Percentiles rank a stretch among this genome's conserved stretches.
These are phyloP conservation scores for Chrysolina oricalcia DNA, from an alignment of 2,888 invertebrate species.

Conservation along the genomic window DNA sequence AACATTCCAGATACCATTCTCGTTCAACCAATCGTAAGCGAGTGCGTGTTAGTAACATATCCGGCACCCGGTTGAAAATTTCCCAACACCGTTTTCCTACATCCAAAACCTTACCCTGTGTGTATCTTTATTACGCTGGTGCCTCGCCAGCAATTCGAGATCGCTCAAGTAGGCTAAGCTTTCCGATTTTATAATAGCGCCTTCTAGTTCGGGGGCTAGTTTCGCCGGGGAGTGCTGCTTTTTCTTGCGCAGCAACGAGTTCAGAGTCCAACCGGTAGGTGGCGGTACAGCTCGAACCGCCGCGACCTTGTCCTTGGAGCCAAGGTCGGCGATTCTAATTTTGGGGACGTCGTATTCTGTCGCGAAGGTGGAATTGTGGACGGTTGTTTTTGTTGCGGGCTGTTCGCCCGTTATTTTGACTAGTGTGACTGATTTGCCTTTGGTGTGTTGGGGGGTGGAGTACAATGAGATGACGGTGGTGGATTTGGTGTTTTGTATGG, in stretches of 20 bases:
- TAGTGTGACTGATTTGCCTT: slow-evolving; percentile 70
- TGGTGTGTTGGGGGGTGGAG: slow-evolving; percentile 61
- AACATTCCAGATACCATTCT: slow-evolving; percentile 8
- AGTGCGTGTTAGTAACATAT: slow-evolving; percentile 38
- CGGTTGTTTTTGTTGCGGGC: slow-evolving; percentile 49
- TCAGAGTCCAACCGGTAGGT: slow-evolving; percentile 63
- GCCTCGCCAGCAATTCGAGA: slow-evolving; percentile 73
- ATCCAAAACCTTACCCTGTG: slow-evolving; percentile 72
- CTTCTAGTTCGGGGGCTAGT: slow-evolving; percentile 72
- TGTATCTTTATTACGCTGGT: slow-evolving; percentile 72
- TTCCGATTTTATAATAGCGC: slow-evolving; percentile 73
- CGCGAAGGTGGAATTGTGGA: slow-evolving; percentile 43
- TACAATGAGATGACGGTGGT: slow-evolving; percentile 71
- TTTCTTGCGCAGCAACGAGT: slow-evolving; percentile 68
- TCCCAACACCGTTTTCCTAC: slow-evolving; percentile 36
- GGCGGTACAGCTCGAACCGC: slow-evolving; percentile 39
- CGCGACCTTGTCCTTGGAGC: slow-evolving; percentile 40
- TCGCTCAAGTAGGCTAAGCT: slow-evolving; percentile 73
- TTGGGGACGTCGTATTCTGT: slow-evolving; percentile 42
- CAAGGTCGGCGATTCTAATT: slow-evolving; percentile 20
- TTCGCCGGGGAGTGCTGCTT: slow-evolving; percentile 67
- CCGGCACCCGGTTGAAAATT: slow-evolving; percentile 32
- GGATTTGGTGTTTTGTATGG: slow-evolving; percentile 71
- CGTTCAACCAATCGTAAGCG: background rate
- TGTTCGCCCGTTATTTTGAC: slow-evolving; percentile 69